Percentiles rank a stretch among this genome's conserved stretches.
Conservation (phyloP, 2,888 invertebrate species). For the Lacanobia wlatinum region DNA sequence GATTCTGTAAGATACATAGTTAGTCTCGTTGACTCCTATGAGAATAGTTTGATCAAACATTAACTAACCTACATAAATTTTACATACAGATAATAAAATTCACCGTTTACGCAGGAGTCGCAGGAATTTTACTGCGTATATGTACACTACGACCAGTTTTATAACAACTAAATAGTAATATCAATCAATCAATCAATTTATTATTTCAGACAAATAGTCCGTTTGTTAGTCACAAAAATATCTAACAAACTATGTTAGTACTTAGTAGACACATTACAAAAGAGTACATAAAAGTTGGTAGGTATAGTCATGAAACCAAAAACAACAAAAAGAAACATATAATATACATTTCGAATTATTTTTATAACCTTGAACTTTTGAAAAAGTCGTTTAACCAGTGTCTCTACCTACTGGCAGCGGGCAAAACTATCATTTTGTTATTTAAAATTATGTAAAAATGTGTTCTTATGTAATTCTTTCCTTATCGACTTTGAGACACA, state of each 20-base stretch:
- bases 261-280: too few species aligned
- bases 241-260: too few species aligned
- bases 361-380: conserved; percentile 19
- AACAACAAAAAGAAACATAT: background rate
- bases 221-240: too few species aligned
- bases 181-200: too few species aligned
- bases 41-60: background rate
- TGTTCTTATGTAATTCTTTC: background rate
- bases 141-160: background rate
- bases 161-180: background rate
- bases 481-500: background rate
- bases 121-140: too few species aligned
- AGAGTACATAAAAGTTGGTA: too few species aligned
- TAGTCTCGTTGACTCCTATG: too few species aligned
- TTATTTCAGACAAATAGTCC: too few species aligned
- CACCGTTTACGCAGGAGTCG: background rate
- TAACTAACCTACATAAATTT: background rate
- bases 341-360: background rate
- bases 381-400: background rate
- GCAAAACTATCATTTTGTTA: background rate
- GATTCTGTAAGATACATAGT: background rate
- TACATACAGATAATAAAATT: background rate
- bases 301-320: too few species aligned
- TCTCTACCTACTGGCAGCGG: background rate
- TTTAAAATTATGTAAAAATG: conserved; percentile 18